Evolutionary conservation across 2,113 vertebrate species (phyloP).

Genomic region (Glaucidium brasilianum): DNA sequence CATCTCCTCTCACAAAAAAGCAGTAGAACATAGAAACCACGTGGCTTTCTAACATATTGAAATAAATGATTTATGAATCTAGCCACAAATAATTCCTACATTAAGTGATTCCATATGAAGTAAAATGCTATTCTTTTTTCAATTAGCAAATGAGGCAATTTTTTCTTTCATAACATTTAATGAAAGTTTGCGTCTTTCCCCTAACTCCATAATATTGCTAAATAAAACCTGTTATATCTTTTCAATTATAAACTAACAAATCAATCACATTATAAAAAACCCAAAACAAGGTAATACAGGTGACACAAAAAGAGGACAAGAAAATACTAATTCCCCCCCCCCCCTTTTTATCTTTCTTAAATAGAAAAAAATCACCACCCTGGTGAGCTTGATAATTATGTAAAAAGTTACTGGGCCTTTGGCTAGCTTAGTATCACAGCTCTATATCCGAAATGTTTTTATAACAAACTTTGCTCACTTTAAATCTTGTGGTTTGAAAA

Average conservation of each 20-base stretch:
- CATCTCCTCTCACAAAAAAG: neutral
- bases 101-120: constrained; percentile 48
- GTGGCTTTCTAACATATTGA: constrained; percentile 34
- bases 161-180: constrained; percentile 74
- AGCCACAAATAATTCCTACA: constrained; percentile 55
- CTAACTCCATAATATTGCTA: constrained; percentile 67
- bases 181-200: constrained; percentile 65
- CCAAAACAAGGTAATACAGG: constrained; percentile 66
- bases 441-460: constrained; percentile 64
- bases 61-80: constrained; percentile 30
- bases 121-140: constrained; percentile 45
- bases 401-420: constrained; percentile 73
- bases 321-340: constrained; percentile 44
- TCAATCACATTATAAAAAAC: constrained; percentile 68
- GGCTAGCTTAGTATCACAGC: constrained; percentile 70
- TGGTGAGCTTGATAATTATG: constrained; percentile 58
- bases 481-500: constrained; percentile 69
- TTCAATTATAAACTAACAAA: constrained; percentile 74
- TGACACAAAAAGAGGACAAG: constrained; percentile 75
- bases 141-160: constrained; percentile 74
- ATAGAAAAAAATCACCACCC: constrained; percentile 55
- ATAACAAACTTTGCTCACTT: constrained; percentile 67
- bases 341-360: constrained; percentile 41
- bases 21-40: neutral
- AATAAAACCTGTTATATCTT: constrained; percentile 76